These are phyloP conservation scores for Empidonax traillii DNA, from an alignment of 2,113 vertebrate genomes.

Conservation along the genomic window DNA sequence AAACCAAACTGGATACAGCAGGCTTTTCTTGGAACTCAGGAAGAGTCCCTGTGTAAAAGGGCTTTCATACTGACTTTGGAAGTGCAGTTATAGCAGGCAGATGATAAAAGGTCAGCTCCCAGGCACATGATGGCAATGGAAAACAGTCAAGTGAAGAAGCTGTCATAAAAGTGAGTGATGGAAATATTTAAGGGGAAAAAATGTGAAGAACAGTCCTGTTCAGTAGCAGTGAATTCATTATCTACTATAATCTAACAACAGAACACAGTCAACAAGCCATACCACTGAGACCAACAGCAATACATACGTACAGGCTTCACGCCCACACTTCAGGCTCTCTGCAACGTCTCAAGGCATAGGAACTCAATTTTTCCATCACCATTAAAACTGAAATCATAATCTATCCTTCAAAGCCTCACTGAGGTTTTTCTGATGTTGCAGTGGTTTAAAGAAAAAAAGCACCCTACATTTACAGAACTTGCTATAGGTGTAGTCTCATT, in stretches of 20 bases:
- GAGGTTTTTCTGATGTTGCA: neutral
- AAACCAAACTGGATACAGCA: neutral
- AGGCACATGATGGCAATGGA: conserved; percentile 20
- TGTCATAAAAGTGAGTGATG: conserved; percentile 14
- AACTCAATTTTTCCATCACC: neutral
- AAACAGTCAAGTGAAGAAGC: conserved; percentile 33
- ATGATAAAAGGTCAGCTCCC: conserved; percentile 34
- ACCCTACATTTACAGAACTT: neutral
- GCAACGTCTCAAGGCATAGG: neutral
- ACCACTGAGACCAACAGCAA: neutral
- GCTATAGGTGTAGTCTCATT: neutral
- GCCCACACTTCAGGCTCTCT: neutral
- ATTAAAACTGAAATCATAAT: neutral
- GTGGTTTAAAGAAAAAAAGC: neutral
- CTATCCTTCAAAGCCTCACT: neutral
- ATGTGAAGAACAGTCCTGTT: neutral
- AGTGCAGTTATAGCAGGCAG: neutral
- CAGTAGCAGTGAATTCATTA: neutral
- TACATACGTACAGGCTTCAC: neutral
- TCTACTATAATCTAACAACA: neutral
- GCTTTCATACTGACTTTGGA: neutral
- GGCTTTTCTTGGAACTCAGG: neutral
- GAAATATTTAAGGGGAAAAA: conserved; percentile 18
- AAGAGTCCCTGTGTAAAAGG: neutral
- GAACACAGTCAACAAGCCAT: neutral